Conservation (phyloP, 2,113 vertebrate genomes). For the Poeciliopsis turrubarensis region DNA sequence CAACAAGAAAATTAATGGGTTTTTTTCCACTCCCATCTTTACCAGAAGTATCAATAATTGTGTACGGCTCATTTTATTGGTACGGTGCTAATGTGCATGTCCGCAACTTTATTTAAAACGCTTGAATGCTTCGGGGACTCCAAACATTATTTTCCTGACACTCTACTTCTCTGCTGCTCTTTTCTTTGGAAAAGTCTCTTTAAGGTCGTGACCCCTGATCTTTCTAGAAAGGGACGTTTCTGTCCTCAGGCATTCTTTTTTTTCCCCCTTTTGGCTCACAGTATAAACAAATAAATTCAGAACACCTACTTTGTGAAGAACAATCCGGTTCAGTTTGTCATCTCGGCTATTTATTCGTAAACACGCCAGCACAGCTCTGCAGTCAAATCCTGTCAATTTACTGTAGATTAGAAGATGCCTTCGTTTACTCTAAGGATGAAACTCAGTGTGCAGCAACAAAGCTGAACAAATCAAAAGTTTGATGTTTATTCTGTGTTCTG, state of each 20-base stretch:
- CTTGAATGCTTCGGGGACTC: neutral
- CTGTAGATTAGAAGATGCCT: constrained; percentile 23
- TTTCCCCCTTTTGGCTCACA: neutral
- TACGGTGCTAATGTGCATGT: neutral
- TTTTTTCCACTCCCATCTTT: neutral
- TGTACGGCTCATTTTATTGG: neutral
- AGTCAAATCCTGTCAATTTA: constrained; percentile 8
- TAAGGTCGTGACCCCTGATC: neutral
- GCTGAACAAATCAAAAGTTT: constrained; percentile 41
- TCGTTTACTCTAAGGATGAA: neutral
- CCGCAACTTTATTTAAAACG: neutral
- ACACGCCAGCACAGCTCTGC: neutral
- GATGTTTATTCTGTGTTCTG: constrained; percentile 32
- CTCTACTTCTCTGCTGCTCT: neutral
- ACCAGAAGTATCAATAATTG: neutral
- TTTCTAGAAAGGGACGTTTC: neutral
- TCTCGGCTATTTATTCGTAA: neutral
- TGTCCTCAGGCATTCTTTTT: neutral
- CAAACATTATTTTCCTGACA: neutral
- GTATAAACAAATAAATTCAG: neutral
- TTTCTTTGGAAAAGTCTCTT: neutral
- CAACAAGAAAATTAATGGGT: neutral
- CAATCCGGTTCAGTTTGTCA: neutral
- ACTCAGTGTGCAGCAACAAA: neutral
- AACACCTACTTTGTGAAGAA: neutral